These are phyloP conservation scores for Malthinus seriepunctatus DNA, from an alignment of 2,888 invertebrate species.

Conservation along the genomic window DNA sequence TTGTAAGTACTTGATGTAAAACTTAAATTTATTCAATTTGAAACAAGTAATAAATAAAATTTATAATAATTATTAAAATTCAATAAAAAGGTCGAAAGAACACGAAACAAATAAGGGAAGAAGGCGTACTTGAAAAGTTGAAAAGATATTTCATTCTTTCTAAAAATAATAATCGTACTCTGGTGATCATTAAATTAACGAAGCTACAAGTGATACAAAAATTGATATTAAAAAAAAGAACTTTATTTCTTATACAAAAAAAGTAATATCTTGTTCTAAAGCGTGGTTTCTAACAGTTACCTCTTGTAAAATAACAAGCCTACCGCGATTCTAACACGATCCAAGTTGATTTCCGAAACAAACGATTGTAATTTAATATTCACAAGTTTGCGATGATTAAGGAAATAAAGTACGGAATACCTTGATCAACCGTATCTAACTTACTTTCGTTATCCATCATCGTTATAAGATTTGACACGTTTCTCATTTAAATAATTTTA, in stretches of 20 bases:
- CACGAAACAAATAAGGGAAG: neutral
- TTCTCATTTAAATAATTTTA: slow-evolving; percentile 3
- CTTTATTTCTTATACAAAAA: slow-evolving; percentile 10
- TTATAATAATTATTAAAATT: neutral
- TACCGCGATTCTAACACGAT: slow-evolving; percentile 54
- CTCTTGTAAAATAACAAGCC: slow-evolving; percentile 49
- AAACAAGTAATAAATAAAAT: too few species aligned
- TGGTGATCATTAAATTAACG: slow-evolving; percentile 25
- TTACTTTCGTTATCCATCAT: slow-evolving; percentile 16
- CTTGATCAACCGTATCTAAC: slow-evolving; percentile 37
- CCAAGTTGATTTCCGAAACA: slow-evolving; percentile 56
- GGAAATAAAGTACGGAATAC: slow-evolving; percentile 49
- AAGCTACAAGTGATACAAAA: slow-evolving; percentile 14
- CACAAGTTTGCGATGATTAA: slow-evolving; percentile 43
- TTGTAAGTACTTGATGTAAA: too few species aligned
- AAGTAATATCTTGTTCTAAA: slow-evolving; percentile 30
- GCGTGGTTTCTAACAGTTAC: slow-evolving; percentile 43
- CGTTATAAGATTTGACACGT: slow-evolving; percentile 10
- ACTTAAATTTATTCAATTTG: too few species aligned
- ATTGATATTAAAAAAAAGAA: slow-evolving; percentile 19
- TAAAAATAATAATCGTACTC: slow-evolving; percentile 6
- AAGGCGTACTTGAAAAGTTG: neutral
- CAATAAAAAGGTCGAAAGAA: neutral
- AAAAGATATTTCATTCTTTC: neutral
- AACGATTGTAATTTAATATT: slow-evolving; percentile 57